Evolutionary conservation across 2,113 vertebrate species (phyloP), one percentile per base, ranked within the genome.

Genomic region (Telmatochromis bifrenatus): DNA sequence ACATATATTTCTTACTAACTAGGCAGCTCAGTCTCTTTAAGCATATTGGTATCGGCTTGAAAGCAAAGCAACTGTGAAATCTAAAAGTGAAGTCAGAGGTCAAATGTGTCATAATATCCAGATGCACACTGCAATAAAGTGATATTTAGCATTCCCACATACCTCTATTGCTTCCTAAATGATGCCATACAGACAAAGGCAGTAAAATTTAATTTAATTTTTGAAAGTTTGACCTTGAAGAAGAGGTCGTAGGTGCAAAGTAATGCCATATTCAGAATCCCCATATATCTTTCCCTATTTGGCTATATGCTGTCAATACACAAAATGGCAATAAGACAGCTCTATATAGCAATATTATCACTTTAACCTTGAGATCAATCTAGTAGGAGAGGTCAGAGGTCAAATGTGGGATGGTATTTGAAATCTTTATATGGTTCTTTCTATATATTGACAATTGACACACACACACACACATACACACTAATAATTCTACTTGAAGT

Each of bases 281-380:
- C 33, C 60, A 21, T 13, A 68, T 21, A 68, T 37, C 19, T 37
- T 37, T 56, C 54, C 54, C 21, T 55, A 55, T 26, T 26, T 68
- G 19, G 17, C 11, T 39, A 39, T 39, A 39, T 68, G 19, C 33
- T 68, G 33, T 39, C 33, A 68, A 68, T 39, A 68, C 62, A 68
- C 10, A 68, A 37, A 68, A 3, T 68, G 33, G 19, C 7, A 68
- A 0, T 37, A 68, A 0, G 11, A 21, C 19, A 37, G 33, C 6
- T 37, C 62, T 21, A 4, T 68, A 68, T 68, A 68, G 62, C 19
- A 68, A 21, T 39, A 5, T 21, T 68, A 68, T 68, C 33, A 68
- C 31, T 21, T 37, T 68, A 21, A 39, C 62, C 35, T 68, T 68
- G 35, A 68, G 7, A 21, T 14, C 19, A 68, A 23, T 21, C 62